Evolutionary conservation across 2,797 vertebrate genomes (phyloP).

Genomic region (Crax fasciolata): DNA sequence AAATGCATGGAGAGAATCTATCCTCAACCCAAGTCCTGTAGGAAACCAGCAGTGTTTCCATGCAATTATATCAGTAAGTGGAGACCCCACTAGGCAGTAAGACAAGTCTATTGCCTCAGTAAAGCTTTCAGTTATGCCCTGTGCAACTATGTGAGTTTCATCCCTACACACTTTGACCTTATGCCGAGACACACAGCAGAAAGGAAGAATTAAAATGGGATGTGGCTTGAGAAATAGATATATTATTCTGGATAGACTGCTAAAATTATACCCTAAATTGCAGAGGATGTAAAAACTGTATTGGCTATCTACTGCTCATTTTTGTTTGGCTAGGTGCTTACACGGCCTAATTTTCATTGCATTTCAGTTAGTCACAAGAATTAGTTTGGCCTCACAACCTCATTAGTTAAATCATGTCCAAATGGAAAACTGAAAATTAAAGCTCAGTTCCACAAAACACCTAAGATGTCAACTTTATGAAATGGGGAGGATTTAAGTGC

Average conservation of each 20-base stretch:
- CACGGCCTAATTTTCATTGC: background rate
- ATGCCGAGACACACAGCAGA: background rate
- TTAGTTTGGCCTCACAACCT: background rate
- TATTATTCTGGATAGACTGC: background rate
- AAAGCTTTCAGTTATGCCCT: background rate
- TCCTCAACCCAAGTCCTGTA: background rate
- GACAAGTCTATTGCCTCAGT: background rate
- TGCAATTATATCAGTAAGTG: background rate
- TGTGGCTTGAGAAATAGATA: background rate
- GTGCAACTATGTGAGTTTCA: background rate
- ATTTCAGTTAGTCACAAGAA: slow-evolving; percentile 3
- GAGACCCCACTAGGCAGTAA: background rate
- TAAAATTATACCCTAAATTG: background rate
- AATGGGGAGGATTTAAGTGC: background rate
- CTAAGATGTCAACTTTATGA: background rate
- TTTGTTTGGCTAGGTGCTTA: background rate
- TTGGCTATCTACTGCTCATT: background rate
- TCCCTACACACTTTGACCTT: background rate
- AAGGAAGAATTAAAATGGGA: background rate
- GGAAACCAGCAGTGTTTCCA: background rate
- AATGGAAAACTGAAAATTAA: background rate
- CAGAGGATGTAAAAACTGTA: background rate
- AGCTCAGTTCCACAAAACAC: background rate
- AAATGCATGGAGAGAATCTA: background rate
- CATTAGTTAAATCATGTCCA: background rate